Conservation (phyloP, 2,888 invertebrate genomes). For the Luperina testacea region DNA sequence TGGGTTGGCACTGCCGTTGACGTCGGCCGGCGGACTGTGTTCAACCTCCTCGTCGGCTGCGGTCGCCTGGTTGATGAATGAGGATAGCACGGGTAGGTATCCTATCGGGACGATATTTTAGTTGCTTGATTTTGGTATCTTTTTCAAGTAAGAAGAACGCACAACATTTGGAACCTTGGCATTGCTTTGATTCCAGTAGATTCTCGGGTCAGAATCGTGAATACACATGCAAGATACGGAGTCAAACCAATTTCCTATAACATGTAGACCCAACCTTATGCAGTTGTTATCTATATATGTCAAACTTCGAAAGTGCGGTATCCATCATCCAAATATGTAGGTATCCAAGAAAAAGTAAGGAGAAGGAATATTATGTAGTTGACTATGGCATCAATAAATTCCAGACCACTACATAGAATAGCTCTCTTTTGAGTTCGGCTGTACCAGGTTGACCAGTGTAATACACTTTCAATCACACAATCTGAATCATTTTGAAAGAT, state of each 20-base stretch:
- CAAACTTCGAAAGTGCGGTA: background rate
- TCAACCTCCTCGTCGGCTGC: conserved; percentile 86
- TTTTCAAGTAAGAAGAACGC: background rate
- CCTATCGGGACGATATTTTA: conserved; percentile 16
- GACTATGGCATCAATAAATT: background rate
- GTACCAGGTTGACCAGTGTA: background rate
- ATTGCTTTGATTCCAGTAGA: background rate
- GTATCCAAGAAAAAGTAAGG: background rate
- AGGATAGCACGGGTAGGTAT: conserved; percentile 86
- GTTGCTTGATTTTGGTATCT: background rate
- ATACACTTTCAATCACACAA: too few species aligned
- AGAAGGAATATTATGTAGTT: too few species aligned
- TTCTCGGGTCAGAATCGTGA: background rate
- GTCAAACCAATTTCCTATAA: background rate
- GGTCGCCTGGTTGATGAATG: conserved; percentile 90
- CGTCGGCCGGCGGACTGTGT: conserved; percentile 83
- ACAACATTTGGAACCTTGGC: background rate
- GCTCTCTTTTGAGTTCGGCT: background rate
- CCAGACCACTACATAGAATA: background rate
- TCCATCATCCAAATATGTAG: background rate
- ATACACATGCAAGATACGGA: background rate
- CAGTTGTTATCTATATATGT: background rate
- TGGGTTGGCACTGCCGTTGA: conserved; percentile 83
- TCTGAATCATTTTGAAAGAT: too few species aligned
- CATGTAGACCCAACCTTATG: background rate